Evolutionary conservation across 2,797 vertebrate species (phyloP).

Genomic region (Sarcoramphus papa): DNA sequence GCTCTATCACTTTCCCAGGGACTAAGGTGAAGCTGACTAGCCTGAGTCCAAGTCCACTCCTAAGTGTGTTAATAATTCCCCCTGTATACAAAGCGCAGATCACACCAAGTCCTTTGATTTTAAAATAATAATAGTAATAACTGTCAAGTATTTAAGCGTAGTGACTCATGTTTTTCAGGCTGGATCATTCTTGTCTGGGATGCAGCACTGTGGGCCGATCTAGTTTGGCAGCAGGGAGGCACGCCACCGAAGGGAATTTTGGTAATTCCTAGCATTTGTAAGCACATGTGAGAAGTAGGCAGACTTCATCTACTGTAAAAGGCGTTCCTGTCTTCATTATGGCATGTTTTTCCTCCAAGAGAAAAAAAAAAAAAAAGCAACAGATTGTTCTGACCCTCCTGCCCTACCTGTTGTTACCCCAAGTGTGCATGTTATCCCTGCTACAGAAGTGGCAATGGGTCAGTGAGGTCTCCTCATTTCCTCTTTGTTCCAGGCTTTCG

Average conservation of each 20-base stretch:
- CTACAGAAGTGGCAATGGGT: not conserved
- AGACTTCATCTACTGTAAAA: not conserved
- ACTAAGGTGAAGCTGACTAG: not conserved
- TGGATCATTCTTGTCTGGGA: not conserved
- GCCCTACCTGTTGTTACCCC: not conserved
- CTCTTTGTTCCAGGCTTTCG: not conserved
- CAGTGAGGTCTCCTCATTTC: not conserved
- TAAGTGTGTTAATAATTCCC: not conserved
- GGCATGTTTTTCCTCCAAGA: not conserved
- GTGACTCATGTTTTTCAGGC: not conserved
- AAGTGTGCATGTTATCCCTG: fast-evolving
- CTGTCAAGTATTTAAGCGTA: not conserved
- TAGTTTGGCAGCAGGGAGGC: not conserved
- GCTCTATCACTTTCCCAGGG: not conserved
- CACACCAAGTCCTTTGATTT: not conserved
- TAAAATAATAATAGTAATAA: not conserved
- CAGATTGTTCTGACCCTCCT: not conserved
- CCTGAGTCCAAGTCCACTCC: not conserved
- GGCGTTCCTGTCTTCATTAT: not conserved
- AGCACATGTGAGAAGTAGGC: not conserved
- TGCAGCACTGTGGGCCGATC: not conserved
- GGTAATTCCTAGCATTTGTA: not conserved
- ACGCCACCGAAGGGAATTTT: not conserved
- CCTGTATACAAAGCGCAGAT: not conserved
- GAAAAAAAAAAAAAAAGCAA: not conserved